Conservation (phyloP, 2,888 invertebrate species). For the Mimas tiliae region DNA sequence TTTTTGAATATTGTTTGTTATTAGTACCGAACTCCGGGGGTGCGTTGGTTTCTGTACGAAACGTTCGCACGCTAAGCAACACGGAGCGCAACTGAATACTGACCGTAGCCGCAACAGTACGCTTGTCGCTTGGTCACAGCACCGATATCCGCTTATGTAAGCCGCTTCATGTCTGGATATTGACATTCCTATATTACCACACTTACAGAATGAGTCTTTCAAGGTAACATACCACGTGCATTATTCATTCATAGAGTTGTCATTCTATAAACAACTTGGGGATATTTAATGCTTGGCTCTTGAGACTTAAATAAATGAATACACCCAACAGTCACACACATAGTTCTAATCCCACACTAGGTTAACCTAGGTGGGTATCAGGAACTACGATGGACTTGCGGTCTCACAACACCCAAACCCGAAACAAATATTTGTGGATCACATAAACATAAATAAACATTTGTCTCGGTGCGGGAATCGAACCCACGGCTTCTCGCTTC, state of each 20-base stretch:
- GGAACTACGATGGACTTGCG: too few relatives aligned
- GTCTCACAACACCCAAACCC: too few relatives aligned
- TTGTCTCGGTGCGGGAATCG: too few relatives aligned
- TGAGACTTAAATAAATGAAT: too few relatives aligned
- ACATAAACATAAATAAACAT: too few relatives aligned
- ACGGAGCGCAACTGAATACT: constrained; percentile 59
- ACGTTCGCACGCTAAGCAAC: constrained; percentile 42
- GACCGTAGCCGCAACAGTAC: constrained; percentile 46
- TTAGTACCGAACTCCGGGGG: constrained; percentile 38
- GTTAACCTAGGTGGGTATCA: too few relatives aligned
- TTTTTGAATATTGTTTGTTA: constrained; percentile 21
- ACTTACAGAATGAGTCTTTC: constrained; percentile 19
- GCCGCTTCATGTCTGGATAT: constrained; percentile 33
- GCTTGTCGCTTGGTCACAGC: constrained; percentile 33
- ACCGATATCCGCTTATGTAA: constrained; percentile 47
- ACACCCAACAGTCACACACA: too few relatives aligned
- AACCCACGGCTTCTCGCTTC: too few relatives aligned
- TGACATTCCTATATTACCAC: constrained; percentile 27
- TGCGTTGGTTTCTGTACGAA: constrained; percentile 45
- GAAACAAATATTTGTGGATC: too few relatives aligned
- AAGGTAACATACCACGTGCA: constrained; percentile 17
- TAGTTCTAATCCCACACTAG: too few relatives aligned
- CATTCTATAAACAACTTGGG: neutral
- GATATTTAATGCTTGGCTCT: neutral
- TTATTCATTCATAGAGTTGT: constrained; percentile 27